Evolutionary conservation across 2,888 invertebrate species (phyloP).

Genomic region (Xestobium rufovillosum): DNA sequence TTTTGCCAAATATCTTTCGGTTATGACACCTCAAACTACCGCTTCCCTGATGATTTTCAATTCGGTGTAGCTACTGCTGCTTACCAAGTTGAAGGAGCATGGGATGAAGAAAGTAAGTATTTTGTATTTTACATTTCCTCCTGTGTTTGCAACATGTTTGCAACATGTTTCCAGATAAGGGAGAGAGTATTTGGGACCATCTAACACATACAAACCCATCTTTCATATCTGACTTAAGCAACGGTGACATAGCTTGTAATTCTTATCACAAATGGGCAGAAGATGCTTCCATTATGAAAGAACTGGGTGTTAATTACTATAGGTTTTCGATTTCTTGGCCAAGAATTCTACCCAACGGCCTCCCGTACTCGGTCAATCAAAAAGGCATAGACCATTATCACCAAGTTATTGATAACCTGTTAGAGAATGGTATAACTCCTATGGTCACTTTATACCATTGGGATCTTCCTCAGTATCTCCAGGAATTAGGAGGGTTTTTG

Average conservation of each 20-base stretch:
- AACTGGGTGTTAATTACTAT: constrained; percentile 54
- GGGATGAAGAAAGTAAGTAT: constrained; percentile 17
- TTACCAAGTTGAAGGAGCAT: constrained; percentile 14
- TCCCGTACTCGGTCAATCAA: constrained; percentile 39
- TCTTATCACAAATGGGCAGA: too few species aligned
- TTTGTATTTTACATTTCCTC: too few species aligned
- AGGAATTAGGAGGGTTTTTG: constrained; percentile 39
- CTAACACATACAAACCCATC: too few species aligned
- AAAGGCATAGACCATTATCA: constrained; percentile 49
- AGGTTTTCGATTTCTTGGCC: constrained; percentile 54
- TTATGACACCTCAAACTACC: constrained; percentile 4
- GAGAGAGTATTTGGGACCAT: too few species aligned
- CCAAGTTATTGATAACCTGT: constrained; percentile 46
- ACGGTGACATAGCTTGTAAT: too few species aligned
- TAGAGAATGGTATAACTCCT: constrained; percentile 46
- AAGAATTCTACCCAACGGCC: constrained; percentile 47
- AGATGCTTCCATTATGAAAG: constrained; percentile 54
- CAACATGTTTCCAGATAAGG: too few species aligned
- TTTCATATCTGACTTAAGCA: too few species aligned
- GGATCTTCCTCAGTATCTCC: constrained; percentile 47
- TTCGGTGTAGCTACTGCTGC: constrained; percentile 8
- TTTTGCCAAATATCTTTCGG: too few species aligned
- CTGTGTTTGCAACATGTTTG: too few species aligned
- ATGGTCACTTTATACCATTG: constrained; percentile 45
- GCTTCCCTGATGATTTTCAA: neutral